phyloP scores from a whole-genome alignment of 2,113 vertebrate species.

The Cygnus buccinator region DNA sequence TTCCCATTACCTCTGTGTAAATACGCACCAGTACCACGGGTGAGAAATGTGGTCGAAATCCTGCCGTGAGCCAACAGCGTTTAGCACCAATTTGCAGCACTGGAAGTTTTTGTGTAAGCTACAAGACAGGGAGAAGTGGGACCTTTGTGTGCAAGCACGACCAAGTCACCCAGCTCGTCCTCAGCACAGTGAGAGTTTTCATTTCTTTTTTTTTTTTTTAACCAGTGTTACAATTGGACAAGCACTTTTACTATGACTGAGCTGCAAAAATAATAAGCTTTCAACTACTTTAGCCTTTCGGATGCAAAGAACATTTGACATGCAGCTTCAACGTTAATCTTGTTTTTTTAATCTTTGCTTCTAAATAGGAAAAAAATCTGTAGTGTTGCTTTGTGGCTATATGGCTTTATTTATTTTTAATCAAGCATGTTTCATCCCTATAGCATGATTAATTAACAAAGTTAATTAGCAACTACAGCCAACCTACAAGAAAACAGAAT shows the following conservation, averaged over 20 bases:
- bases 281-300: constrained; percentile 37
- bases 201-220: neutral
- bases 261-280: constrained; percentile 26
- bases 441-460: constrained; percentile 53
- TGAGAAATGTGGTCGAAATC: neutral
- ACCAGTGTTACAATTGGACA: neutral
- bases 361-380: constrained; percentile 32
- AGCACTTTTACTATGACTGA: neutral
- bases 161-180: neutral
- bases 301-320: constrained; percentile 53
- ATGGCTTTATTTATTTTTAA: constrained; percentile 50
- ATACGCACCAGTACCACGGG: rapidly evolving
- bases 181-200: neutral
- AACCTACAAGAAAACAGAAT: constrained; percentile 48
- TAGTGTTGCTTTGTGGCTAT: constrained; percentile 11
- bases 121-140: neutral
- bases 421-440: constrained; percentile 46
- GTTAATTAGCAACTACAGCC: constrained; percentile 52
- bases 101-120: neutral
- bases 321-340: constrained; percentile 47
- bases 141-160: neutral
- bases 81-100: neutral
- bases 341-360: neutral
- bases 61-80: neutral
- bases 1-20: neutral